A percentile compares a stretch with the other conserved stretches of the same genome.
Conservation (phyloP, 64 coral and sea anemone genomes). For the Actinia tenebrosa region DNA sequence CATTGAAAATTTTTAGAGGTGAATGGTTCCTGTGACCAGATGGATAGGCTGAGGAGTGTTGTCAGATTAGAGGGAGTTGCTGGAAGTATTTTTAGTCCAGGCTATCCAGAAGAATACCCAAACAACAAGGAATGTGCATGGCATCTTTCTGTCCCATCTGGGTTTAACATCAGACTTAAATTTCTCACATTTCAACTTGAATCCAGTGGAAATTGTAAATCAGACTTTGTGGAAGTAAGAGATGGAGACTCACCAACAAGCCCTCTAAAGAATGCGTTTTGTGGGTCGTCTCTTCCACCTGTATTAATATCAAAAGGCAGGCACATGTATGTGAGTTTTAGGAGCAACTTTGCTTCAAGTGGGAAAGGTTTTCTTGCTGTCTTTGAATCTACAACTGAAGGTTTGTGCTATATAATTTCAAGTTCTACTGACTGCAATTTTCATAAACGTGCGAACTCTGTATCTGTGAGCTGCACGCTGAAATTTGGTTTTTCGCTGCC, state of each 20-base stretch:
- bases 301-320: background rate
- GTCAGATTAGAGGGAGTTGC: background rate
- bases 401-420: background rate
- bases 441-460: too few species aligned
- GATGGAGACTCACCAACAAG: constrained; percentile 2
- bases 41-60: background rate
- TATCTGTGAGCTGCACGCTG: too few species aligned
- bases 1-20: background rate
- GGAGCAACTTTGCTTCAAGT: constrained; percentile 7
- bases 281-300: background rate
- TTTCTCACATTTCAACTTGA: constrained; percentile 6
- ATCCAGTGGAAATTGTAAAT: background rate
- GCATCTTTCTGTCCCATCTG: constrained; percentile 18
- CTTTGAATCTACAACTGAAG: constrained; percentile 18
- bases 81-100: constrained; percentile 27
- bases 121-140: constrained; percentile 35
- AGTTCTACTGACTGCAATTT: too few species aligned
- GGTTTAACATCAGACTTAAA: background rate
- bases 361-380: constrained; percentile 27
- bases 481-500: too few species aligned
- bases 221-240: background rate
- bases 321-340: constrained; percentile 21
- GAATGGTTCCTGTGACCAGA: constrained; percentile 15
- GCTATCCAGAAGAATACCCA: constrained; percentile 44
- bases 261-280: background rate